Evolutionary conservation across 2,888 invertebrate genomes (phyloP), one percentile per base, ranked within the genome.

Genomic region (Brachynemurus nebulosus): DNA sequence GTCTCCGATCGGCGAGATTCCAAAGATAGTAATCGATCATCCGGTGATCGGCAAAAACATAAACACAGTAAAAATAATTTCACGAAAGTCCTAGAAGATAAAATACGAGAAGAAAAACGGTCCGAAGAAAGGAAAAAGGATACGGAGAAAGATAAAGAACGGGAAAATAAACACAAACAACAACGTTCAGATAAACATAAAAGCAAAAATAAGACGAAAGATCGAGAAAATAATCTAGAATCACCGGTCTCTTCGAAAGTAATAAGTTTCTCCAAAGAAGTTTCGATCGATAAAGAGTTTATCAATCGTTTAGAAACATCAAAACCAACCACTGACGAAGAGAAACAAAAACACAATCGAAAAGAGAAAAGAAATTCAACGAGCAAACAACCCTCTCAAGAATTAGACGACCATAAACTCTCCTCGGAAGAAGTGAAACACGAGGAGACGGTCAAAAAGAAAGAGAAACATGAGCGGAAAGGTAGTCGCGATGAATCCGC

Each of bases 1-100:
- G 53, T 66, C 39, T 57, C 64, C 3, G 78, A 79, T 58, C 66
- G 83, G 47, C 67, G 81, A 45, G 82, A 84, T 57, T 82, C 81
- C 35, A 83, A 81, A 65, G 84, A 84, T 54, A 67, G 67, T 50
- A 60, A 56, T 1, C 55, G 62, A 50, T 62, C 57, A 4, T 57
- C 57, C 4, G 57, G 59, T 11, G 58, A 61, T 6, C 59, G 55
- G 50, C 68, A 72, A 61, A 63, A 68, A 42, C 63, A 67, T 4
- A 76, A 74, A 62, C 73, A 74, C 51, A 72, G 69, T 58, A 75
- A 74, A 56, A 72, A 72, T 38, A 70, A 69, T 54, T 68, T 70
- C 58, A 68, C 71, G 11, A 73, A 72, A 59, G 62, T 71, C 42
- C 64, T 73, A 49, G 76, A 76, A 58, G 21, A 37, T 23, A 44